A percentile compares a stretch with the other conserved stretches of the same genome.
These are phyloP conservation scores for Apomyelois bistriatella DNA, from an alignment of 2,888 invertebrate genomes.

Conservation along the genomic window DNA sequence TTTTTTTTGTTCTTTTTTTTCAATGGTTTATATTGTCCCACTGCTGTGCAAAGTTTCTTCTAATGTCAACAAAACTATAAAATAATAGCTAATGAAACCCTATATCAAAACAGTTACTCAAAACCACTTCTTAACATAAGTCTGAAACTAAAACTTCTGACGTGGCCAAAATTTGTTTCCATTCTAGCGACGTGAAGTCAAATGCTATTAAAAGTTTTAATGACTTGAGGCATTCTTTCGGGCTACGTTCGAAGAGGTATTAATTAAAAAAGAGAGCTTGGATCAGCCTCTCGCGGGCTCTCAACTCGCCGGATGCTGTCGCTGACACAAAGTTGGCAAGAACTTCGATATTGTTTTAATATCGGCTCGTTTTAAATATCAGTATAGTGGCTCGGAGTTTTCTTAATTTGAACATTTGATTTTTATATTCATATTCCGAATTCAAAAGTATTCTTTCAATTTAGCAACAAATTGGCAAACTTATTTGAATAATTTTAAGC, in stretches of 20 bases:
- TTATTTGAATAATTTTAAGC: too few relatives aligned
- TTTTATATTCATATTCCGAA: too few relatives aligned
- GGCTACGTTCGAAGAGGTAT: constrained; percentile 74
- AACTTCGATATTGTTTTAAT: not conserved
- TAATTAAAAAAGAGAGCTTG: constrained; percentile 75
- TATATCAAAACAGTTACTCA: not conserved
- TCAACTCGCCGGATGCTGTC: constrained; percentile 37
- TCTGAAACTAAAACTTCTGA: constrained; percentile 55
- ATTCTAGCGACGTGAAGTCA: constrained; percentile 58
- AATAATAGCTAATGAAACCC: not conserved
- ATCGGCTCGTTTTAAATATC: not conserved
- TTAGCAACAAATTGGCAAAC: too few relatives aligned
- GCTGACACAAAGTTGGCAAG: constrained; percentile 25
- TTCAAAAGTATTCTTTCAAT: too few relatives aligned
- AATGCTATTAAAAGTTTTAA: constrained; percentile 79
- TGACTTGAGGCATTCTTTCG: constrained; percentile 76
- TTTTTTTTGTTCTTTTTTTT: too few relatives aligned
- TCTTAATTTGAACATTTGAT: too few relatives aligned
- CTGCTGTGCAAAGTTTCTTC: not conserved
- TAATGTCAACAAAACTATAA: not conserved
- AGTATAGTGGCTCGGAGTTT: too few relatives aligned
- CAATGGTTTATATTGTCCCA: too few relatives aligned
- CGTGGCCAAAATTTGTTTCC: constrained; percentile 65
- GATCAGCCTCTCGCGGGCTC: constrained; percentile 55
- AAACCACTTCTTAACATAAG: constrained; percentile 18